Evolutionary conservation across 1,140 invertebrate genomes (phyloP), one percentile per base, ranked within the genome.

Genomic region (Globodera ellingtonae): DNA sequence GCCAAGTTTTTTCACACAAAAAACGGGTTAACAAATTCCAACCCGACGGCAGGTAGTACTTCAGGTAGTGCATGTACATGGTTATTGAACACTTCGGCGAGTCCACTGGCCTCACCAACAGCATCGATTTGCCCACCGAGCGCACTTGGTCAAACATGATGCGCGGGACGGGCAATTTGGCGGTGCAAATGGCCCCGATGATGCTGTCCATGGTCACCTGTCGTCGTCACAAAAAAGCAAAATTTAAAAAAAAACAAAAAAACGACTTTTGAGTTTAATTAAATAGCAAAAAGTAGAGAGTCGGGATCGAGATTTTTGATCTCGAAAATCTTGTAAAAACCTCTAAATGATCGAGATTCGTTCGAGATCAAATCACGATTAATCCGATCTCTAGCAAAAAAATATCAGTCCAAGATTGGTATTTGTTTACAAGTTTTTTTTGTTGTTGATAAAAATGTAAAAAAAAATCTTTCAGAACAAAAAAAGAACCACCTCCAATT

Each of bases 1-100:
- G 35, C 35, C 35, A 35, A 35, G 35, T 35, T 35, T 35, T 35
- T 35, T 35, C 3, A 2, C 35, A 35, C 35, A 35, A 8, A 10
- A 73, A 72, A 8, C 9, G 46, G n/a, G 15, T 72, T 9, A 72
- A 72, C n/a, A n/a, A n/a, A 10, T 2, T 21, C 48, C 67, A 93
- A 56, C 98, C 93, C 75, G 92, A 91, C 13, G 94, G 93, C 46
- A 98, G 90, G 79, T 92, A 90, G 76, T 94, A 93, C 81, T 94
- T 94, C 6, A 97, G 90, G 69, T 93, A 92, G 82, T 94, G 93
- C 81, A 98, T 90, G 44, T 93, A 92, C 87, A 94, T 93, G 90
- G 94, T 95, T 82, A 93, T 93, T 52, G 83, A 75, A 92, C 91
- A 85, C 92, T 91, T 88, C 93, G 92, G 67, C 91, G 90, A 70